Base-by-base conservation (phyloP, 2,888 invertebrate species). In the Lasioglossum calceatum region DNA sequence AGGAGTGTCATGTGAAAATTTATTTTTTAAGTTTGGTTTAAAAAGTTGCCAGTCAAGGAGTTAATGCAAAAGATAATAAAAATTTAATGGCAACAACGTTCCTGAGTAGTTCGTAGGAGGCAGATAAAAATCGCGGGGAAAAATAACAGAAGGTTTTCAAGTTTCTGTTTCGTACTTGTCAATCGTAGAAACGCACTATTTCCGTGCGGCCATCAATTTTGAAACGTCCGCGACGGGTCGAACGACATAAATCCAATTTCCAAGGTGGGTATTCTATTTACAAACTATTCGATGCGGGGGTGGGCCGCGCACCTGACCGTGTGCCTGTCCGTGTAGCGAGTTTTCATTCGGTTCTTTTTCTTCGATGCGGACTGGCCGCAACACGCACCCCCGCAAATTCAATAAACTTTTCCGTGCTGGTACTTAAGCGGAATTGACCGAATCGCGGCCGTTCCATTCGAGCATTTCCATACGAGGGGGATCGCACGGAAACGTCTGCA, bases 341-440 rank as follows among this genome's bases (percentile, higher is more conserved):
- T 88, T 81, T 87, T 79, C 84, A n/a, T 12, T 58, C 71, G 42
- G 72, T 64, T 54, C 78, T 82, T 89, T 83, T 80, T 73, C 81
- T 76, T 84, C 78, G 76, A 72, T 72, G 23, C 61, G 54, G 72
- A 39, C 54, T 71, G 81, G 58, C 74, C 58, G 71, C 77, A 80
- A 77, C 76, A 64, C 44, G 82, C 50, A 79, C 79, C 16, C 67
- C 82, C 81, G 83, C 91, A 92, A 92, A 93, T 92, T 91, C 93
- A 91, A 94, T 93, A 92, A 94, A 93, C 92, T 93, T 92, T 90
- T 71, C 90, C 85, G 73, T 78, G 36, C 88, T 70, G 77, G 88
- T 79, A 91, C 92, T 92, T 90, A 91, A 93, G 89, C 91, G 91
- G 92, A 93, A 94, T 94, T 93, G 92, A 90, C 88, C 92, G 92